A percentile compares a stretch with the other conserved stretches of the same genome.
These are phyloP conservation scores for Turritopsis dohrnii DNA, from an alignment of 30 jellyfish, hydroid and myxozoan species.

Conservation along the genomic window DNA sequence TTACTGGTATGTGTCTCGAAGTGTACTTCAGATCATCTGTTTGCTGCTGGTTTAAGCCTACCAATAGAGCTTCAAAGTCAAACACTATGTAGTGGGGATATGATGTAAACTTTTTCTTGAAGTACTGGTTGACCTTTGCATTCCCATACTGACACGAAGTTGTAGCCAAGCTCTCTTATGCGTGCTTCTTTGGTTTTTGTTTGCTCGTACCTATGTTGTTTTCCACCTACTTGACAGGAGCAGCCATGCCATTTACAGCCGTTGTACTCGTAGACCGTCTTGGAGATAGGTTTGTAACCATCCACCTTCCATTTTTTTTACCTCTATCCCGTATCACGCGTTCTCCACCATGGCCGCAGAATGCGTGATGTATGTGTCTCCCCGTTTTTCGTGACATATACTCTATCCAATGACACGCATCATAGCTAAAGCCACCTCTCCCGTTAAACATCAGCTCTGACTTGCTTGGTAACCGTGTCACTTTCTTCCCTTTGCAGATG, in stretches of 20 bases:
- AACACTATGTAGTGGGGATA: neutral
- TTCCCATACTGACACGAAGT: constrained; percentile 12
- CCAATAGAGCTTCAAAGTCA: neutral
- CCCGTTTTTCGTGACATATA: neutral
- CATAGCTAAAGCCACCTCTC: neutral
- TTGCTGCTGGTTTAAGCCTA: neutral
- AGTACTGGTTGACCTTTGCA: neutral
- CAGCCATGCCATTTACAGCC: neutral
- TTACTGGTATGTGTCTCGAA: neutral
- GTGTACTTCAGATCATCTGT: constrained; percentile 9
- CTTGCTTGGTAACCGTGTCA: neutral
- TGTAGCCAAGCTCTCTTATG: neutral
- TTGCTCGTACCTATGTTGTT: neutral
- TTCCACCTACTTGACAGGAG: too few species aligned
- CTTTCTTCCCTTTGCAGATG: neutral
- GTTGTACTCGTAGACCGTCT: neutral
- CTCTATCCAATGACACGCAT: neutral
- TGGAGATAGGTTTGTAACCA: neutral
- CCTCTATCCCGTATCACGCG: neutral
- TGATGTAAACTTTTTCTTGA: neutral
- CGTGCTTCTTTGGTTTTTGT: neutral
- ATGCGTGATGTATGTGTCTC: neutral
- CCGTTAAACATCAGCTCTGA: neutral
- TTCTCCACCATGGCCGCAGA: neutral
- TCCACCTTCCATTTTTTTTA: neutral